Conservation (phyloP, 1,140 invertebrate species). For the Aphis gossypii region DNA sequence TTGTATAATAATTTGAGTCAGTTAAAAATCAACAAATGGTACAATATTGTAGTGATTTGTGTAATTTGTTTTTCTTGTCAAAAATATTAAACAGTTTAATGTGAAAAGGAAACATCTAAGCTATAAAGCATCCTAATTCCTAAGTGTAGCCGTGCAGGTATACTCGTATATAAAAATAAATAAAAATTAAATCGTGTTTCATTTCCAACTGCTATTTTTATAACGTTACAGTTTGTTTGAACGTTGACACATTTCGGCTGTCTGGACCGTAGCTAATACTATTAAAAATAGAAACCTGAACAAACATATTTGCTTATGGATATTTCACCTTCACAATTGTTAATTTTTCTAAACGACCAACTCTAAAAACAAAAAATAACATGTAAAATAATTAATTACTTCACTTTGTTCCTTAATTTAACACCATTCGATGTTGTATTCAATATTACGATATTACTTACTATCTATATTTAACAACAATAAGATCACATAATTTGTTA, state of each 20-base stretch:
- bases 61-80: not conserved
- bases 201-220: conserved; percentile 54
- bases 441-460: not conserved
- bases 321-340: conserved; percentile 46
- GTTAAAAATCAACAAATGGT: not conserved
- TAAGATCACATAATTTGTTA: not conserved
- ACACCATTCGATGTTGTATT: not conserved
- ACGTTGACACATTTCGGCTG: conserved; percentile 57
- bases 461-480: not conserved
- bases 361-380: conserved; percentile 36
- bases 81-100: not conserved
- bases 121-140: not conserved
- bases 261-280: conserved; percentile 54
- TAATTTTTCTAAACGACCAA: conserved; percentile 11
- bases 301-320: conserved; percentile 39
- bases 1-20: not conserved
- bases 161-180: conserved; percentile 23
- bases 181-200: conserved; percentile 53
- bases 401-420: not conserved
- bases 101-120: not conserved
- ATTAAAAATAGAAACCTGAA: conserved; percentile 56
- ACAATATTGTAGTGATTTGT: not conserved
- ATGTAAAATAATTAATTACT: conserved; percentile 5
- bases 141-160: conserved; percentile 11
- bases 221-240: conserved; percentile 54